phyloP scores from a whole-genome alignment of 2,888 invertebrate genomes.

The Eulithis prunata region DNA sequence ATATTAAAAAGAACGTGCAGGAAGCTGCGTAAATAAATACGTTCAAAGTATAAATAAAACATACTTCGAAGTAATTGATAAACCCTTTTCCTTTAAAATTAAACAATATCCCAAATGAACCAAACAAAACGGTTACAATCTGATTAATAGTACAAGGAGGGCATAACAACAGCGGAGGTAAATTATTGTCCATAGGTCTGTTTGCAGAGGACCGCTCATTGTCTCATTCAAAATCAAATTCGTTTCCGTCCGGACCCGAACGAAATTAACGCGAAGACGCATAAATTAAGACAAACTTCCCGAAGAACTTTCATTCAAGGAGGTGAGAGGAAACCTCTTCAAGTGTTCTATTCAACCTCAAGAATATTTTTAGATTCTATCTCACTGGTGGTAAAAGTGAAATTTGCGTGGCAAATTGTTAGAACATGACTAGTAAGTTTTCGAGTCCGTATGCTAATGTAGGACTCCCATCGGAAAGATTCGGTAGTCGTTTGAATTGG shows the following conservation, averaged over 20 bases:
- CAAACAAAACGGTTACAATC: conserved; percentile 34
- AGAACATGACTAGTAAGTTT: conserved; percentile 48
- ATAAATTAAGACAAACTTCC: conserved; percentile 77
- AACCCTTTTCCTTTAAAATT: conserved; percentile 7
- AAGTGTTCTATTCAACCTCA: conserved; percentile 59
- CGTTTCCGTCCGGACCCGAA: conserved; percentile 53
- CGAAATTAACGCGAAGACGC: conserved; percentile 74
- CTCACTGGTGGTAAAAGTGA: conserved; percentile 39
- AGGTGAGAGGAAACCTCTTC: conserved; percentile 60
- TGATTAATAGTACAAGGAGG: conserved; percentile 44
- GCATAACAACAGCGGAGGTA: conserved; percentile 44
- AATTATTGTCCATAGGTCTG: conserved; percentile 54
- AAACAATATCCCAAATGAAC: conserved; percentile 22
- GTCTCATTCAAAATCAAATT: conserved; percentile 72
- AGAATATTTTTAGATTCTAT: conserved; percentile 42
- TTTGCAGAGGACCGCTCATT: conserved; percentile 62
- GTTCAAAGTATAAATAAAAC: neutral
- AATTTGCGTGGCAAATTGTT: conserved; percentile 31
- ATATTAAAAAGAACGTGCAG: too few relatives aligned
- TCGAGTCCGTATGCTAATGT: conserved; percentile 70
- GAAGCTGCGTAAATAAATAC: neutral
- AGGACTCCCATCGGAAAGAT: conserved; percentile 76
- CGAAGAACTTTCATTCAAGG: conserved; percentile 67
- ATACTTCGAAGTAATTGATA: neutral
- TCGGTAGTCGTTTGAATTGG: conserved; percentile 69